phyloP scores from a whole-genome alignment of 2,797 vertebrate genomes.

The Catharus ustulatus region DNA sequence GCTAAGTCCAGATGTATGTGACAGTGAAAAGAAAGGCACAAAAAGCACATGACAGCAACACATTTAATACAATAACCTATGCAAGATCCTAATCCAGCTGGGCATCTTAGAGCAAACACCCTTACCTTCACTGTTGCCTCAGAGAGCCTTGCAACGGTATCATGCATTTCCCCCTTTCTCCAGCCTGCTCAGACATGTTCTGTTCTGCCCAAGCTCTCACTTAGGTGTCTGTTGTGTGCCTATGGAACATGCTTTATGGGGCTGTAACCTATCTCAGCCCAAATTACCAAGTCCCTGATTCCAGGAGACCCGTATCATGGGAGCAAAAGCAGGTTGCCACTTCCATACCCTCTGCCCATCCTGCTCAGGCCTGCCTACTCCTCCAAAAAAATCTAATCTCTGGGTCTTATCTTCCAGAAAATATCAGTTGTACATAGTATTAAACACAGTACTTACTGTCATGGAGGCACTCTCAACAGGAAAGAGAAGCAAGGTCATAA shows the following conservation, averaged over 20 bases:
- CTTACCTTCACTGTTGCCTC: neutral
- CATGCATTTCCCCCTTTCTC: neutral
- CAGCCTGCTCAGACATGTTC: neutral
- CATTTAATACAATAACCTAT: neutral
- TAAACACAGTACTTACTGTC: neutral
- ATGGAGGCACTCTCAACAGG: constrained; percentile 24
- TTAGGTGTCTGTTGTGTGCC: neutral
- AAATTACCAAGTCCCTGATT: neutral
- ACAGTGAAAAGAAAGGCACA: neutral
- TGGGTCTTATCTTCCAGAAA: constrained; percentile 1
- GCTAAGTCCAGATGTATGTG: neutral
- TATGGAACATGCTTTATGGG: neutral
- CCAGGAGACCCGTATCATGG: neutral
- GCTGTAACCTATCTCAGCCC: neutral
- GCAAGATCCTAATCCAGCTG: neutral
- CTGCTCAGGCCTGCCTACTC: neutral
- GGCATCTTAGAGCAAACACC: neutral
- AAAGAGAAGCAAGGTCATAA: neutral
- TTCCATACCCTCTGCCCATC: neutral
- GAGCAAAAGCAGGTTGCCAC: neutral
- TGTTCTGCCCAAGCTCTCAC: neutral
- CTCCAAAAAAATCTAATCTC: neutral
- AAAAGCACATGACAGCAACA: neutral
- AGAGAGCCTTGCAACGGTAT: neutral
- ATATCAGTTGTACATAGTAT: neutral